phyloP scores from a whole-genome alignment of 2,797 vertebrate genomes.

The Apodemus agrarius region DNA sequence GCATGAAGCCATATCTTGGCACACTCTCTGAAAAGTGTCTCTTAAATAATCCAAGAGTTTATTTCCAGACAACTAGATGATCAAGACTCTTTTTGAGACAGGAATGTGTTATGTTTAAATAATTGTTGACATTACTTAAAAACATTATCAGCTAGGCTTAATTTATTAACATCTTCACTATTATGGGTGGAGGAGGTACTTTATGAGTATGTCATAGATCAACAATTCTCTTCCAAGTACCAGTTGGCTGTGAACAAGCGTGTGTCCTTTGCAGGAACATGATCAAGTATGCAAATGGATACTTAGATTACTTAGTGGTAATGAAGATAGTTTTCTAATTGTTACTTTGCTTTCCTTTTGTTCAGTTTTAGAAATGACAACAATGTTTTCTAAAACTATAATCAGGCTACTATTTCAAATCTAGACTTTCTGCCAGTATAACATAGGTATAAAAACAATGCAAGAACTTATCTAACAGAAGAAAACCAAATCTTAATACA shows the following conservation, averaged over 20 bases:
- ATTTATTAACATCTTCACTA: conserved; percentile 41
- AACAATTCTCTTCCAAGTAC: background rate
- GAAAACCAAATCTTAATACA: background rate
- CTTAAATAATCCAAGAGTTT: conserved; percentile 5
- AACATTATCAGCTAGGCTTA: conserved; percentile 19
- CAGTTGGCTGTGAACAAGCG: background rate
- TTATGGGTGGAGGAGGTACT: background rate
- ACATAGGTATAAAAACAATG: conserved; percentile 11
- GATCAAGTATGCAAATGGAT: background rate
- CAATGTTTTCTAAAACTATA: background rate
- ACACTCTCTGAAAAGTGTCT: background rate
- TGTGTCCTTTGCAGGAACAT: background rate
- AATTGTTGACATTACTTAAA: conserved; percentile 43
- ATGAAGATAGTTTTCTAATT: background rate
- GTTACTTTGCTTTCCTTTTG: background rate
- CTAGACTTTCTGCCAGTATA: background rate
- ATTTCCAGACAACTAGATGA: conserved; percentile 40
- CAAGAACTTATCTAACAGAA: background rate
- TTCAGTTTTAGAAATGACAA: background rate
- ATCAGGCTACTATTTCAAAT: background rate
- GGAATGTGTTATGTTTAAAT: background rate
- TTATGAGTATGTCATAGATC: background rate
- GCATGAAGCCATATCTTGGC: background rate
- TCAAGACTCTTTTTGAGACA: conserved; percentile 42
- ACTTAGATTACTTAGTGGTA: background rate